Evolutionary conservation across 1,140 invertebrate genomes (phyloP).

Genomic region (Helicoverpa armigera): DNA sequence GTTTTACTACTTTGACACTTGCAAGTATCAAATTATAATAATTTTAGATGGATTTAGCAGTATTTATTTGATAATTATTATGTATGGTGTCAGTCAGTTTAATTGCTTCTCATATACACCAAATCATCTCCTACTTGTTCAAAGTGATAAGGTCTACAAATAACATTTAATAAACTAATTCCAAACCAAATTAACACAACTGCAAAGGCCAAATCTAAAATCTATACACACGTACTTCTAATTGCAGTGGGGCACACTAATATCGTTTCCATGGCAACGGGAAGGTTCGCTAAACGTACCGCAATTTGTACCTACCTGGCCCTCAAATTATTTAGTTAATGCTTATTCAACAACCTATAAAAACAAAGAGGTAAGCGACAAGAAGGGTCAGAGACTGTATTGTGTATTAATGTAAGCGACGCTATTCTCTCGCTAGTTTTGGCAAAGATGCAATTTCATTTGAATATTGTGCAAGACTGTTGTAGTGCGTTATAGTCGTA

Average conservation of each 20-base stretch:
- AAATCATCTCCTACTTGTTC: no score
- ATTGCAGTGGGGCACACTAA: conserved; percentile 33
- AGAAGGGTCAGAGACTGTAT: conserved; percentile 80
- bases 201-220: neutral
- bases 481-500: conserved; percentile 78
- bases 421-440: conserved; percentile 84
- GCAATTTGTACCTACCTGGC: conserved; percentile 64
- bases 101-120: no score
- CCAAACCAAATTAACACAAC: neutral
- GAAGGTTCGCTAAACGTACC: conserved; percentile 50
- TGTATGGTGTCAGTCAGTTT: no score
- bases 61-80: no score
- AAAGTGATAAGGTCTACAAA: no score
- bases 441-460: conserved; percentile 87
- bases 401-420: conserved; percentile 84
- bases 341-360: conserved; percentile 79
- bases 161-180: neutral
- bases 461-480: conserved; percentile 85
- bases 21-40: no score
- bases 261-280: conserved; percentile 42
- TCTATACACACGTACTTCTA: conserved; percentile 34
- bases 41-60: no score
- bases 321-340: conserved; percentile 72
- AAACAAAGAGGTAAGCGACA: conserved; percentile 77
- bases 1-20: no score